Percentiles rank a stretch among this genome's conserved stretches.
Conservation (phyloP, 2,797 vertebrate species). For the Hybognathus amarus region DNA sequence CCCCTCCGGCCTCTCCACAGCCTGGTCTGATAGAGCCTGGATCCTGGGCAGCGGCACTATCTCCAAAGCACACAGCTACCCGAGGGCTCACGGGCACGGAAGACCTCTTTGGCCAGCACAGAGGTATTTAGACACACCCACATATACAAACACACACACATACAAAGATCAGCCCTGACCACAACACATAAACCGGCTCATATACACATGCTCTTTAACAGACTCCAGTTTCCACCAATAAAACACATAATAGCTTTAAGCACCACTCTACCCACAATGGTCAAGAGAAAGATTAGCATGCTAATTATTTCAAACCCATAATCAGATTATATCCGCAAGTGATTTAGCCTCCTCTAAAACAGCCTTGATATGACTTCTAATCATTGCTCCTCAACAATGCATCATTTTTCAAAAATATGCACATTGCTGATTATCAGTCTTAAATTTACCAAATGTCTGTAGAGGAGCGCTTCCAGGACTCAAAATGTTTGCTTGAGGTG, state of each 20-base stretch:
- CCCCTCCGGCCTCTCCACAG: constrained; percentile 20
- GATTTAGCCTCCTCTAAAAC: constrained; percentile 24
- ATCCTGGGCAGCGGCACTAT: constrained; percentile 35
- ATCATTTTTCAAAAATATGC: constrained; percentile 46
- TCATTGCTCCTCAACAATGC: constrained; percentile 27
- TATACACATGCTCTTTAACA: not conserved
- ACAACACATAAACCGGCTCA: not conserved
- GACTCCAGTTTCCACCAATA: constrained; percentile 11
- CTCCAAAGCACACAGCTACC: constrained; percentile 43
- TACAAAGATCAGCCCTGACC: not conserved
- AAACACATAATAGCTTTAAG: constrained; percentile 39
- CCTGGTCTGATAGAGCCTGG: constrained; percentile 22
- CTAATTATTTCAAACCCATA: constrained; percentile 40
- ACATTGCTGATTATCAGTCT: constrained; percentile 22
- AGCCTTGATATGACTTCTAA: constrained; percentile 27
- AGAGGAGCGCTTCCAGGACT: too few species aligned
- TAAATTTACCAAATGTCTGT: not conserved
- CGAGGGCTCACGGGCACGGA: constrained; percentile 27
- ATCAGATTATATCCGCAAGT: constrained; percentile 37
- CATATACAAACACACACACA: constrained; percentile 10
- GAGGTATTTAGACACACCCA: constrained; percentile 43
- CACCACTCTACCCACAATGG: constrained; percentile 37
- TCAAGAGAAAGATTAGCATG: constrained; percentile 56
- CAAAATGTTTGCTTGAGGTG: too few species aligned
- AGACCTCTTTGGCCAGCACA: constrained; percentile 35